A percentile compares a stretch with the other conserved stretches of the same genome.
Evolutionary conservation across 1,140 invertebrate genomes (phyloP).

Genomic region (Lepidurus couesii): DNA sequence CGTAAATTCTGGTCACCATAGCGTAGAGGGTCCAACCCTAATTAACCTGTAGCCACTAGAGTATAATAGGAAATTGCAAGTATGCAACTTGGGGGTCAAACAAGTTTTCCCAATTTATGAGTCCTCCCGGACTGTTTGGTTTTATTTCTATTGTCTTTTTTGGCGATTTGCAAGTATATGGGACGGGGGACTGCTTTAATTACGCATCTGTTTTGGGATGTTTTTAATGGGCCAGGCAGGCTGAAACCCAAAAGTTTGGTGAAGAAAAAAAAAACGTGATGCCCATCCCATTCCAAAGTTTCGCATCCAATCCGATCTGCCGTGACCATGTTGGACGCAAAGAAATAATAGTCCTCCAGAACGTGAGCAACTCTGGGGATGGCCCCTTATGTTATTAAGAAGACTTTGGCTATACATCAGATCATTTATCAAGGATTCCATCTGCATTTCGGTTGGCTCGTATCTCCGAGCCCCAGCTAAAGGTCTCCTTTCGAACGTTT

Average conservation of each 20-base stretch:
- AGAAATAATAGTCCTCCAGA: not conserved
- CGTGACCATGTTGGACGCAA: conserved; percentile 16
- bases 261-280: not conserved
- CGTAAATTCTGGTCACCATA: conserved; percentile 2
- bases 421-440: conserved; percentile 15
- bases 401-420: conserved; percentile 14
- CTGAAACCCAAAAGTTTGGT: not conserved
- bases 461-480: conserved; percentile 1
- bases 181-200: not conserved
- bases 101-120: not conserved
- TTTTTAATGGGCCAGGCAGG: not conserved
- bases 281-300: conserved; percentile 7
- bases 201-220: conserved; percentile 17
- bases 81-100: not conserved
- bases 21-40: conserved; percentile 13
- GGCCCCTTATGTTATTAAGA: conserved; percentile 18
- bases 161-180: not conserved
- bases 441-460: conserved; percentile 20
- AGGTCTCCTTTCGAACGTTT: not conserved
- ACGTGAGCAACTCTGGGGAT: not conserved
- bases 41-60: not conserved
- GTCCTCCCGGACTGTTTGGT: not conserved
- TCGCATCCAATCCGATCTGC: conserved; percentile 7
- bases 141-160: not conserved
- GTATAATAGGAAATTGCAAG: not conserved